phyloP scores from a whole-genome alignment of 2,888 invertebrate species.

The Nomada fucata region DNA sequence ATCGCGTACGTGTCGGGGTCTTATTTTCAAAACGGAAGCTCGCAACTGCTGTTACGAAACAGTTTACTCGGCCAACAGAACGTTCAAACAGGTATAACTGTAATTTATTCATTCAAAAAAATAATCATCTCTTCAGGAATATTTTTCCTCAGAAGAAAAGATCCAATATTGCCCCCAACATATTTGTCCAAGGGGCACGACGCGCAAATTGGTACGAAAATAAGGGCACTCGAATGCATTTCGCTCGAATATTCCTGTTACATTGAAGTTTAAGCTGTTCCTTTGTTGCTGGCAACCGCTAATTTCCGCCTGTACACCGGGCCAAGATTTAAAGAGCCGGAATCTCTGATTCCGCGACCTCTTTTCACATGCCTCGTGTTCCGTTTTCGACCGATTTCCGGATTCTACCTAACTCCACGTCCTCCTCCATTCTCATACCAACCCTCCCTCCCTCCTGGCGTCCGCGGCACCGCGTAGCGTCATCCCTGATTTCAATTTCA shows the following conservation, averaged over 20 bases:
- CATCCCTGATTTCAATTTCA: slow-evolving; percentile 63
- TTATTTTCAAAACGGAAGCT: too few species aligned
- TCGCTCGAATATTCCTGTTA: not conserved
- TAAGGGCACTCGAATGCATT: not conserved
- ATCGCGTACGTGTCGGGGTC: too few species aligned
- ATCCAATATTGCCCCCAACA: not conserved
- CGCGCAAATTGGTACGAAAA: not conserved
- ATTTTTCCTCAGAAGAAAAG: not conserved
- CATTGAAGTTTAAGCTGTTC: not conserved
- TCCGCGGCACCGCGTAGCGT: not conserved
- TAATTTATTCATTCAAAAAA: too few species aligned
- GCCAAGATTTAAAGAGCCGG: slow-evolving; percentile 12
- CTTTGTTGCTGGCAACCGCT: slow-evolving; percentile 17
- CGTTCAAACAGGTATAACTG: too few species aligned
- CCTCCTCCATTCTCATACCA: not conserved
- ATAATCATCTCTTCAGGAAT: not conserved
- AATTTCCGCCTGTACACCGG: slow-evolving; percentile 32
- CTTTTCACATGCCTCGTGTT: slow-evolving; percentile 28
- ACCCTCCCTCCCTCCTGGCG: not conserved
- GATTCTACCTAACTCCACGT: slow-evolving; percentile 28
- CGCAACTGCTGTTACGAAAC: too few species aligned
- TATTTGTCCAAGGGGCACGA: not conserved
- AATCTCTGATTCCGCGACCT: slow-evolving; percentile 26
- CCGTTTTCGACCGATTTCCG: slow-evolving; percentile 39
- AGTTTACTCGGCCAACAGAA: too few species aligned